phyloP scores from a whole-genome alignment of 2,888 invertebrate species.

The Aquatica leii region DNA sequence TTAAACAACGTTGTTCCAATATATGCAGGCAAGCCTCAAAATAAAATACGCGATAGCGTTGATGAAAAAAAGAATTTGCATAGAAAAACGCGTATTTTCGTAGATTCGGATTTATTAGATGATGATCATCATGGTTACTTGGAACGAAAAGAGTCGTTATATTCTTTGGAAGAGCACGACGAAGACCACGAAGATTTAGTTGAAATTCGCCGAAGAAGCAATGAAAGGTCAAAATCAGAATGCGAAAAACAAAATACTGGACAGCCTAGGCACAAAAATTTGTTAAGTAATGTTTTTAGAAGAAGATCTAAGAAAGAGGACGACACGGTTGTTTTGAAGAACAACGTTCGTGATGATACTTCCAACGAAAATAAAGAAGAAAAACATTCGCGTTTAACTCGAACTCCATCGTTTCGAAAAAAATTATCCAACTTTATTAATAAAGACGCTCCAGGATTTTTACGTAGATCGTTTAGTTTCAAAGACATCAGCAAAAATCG shows the following conservation, averaged over 20 bases:
- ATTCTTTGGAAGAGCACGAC: slow-evolving; percentile 45
- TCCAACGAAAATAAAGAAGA: slow-evolving; percentile 48
- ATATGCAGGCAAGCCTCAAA: neutral
- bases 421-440: slow-evolving; percentile 49
- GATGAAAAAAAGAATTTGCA: slow-evolving; percentile 17
- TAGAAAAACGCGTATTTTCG: slow-evolving; percentile 25
- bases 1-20: neutral
- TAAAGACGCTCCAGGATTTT: slow-evolving; percentile 51
- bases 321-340: neutral
- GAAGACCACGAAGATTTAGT: slow-evolving; percentile 34
- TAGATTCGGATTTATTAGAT: slow-evolving; percentile 11
- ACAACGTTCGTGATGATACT: slow-evolving; percentile 20
- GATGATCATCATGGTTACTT: neutral
- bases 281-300: slow-evolving; percentile 22
- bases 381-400: slow-evolving; percentile 40
- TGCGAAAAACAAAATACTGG: neutral
- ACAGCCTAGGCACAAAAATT: slow-evolving; percentile 1
- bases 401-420: slow-evolving; percentile 55
- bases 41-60: neutral
- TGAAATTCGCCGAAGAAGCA: neutral
- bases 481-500: slow-evolving; percentile 52
- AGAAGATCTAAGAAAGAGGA: slow-evolving; percentile 23
- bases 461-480: slow-evolving; percentile 57
- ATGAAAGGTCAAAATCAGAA: neutral
- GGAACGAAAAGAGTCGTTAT: slow-evolving; percentile 38